Percentiles rank a stretch among this genome's conserved stretches.
phyloP scores from a whole-genome alignment of 1,140 invertebrate genomes.

The Penaeus indicus region DNA sequence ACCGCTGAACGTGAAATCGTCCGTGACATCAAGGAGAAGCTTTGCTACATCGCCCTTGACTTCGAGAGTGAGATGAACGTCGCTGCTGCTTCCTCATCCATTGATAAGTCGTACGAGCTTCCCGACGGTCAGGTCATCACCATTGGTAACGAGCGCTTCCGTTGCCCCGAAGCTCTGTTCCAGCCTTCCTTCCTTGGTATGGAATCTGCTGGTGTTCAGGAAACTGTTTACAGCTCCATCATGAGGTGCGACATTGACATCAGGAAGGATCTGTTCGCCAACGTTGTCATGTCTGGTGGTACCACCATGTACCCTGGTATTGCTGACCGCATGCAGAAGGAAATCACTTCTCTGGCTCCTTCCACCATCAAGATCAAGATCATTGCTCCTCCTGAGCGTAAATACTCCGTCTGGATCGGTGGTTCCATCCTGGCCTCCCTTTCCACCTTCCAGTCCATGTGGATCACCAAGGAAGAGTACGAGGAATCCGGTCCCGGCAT shows the following conservation, averaged over 20 bases:
- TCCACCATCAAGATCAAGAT: constrained; percentile 73
- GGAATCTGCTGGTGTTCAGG: constrained; percentile 7
- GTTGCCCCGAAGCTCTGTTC: not conserved
- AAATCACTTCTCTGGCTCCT: constrained; percentile 75
- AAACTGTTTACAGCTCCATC: constrained; percentile 83
- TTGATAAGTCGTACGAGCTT: no score
- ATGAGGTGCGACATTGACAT: constrained; percentile 77
- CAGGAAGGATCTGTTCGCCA: constrained; percentile 86
- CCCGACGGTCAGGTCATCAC: no score
- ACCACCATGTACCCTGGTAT: constrained; percentile 77
- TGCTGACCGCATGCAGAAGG: constrained; percentile 76
- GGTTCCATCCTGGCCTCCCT: constrained; percentile 4
- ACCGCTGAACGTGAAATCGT: no score
- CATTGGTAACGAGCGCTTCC: no score
- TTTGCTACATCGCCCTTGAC: no score
- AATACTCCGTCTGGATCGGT: constrained; percentile 13
- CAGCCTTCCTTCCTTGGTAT: constrained; percentile 14
- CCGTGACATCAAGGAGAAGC: no score
- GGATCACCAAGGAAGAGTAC: constrained; percentile 18
- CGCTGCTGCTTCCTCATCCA: no score
- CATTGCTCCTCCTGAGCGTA: constrained; percentile 15
- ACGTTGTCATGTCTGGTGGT: constrained; percentile 77
- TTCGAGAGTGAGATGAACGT: no score
- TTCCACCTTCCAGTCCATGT: constrained; percentile 17
- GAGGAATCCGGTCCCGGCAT: constrained; percentile 2